Evolutionary conservation across 2,888 invertebrate species (phyloP), one percentile per base, ranked within the genome.

Genomic region (Hypolimnas misippus): DNA sequence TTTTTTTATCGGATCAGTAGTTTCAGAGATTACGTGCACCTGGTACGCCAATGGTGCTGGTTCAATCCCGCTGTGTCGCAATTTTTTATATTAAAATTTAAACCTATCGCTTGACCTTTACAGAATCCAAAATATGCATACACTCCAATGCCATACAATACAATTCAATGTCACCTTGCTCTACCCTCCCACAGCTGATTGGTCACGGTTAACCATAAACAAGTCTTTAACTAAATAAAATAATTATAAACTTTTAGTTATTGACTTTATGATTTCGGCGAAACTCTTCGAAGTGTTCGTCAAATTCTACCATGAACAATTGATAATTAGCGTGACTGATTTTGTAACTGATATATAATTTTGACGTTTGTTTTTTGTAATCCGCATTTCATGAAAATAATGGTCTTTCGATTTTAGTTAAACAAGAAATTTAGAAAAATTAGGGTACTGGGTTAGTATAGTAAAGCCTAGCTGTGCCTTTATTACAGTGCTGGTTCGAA

Each of bases 131-230:
- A 35, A 52, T 52, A 19, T 31, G 16, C 12, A 33, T 31, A 31
- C 3, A 10, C 21, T 46, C n/a, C 46, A 46, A 44, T 44, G 44
- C 17, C 17, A 19, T 17, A 19, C 10, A 14, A 17, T 25, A 29
- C 29, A 29, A 29, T 7, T 8, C 55, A 65, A 65, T 58, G 65
- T 65, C 65, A 65, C 65, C 65, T 65, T 65, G 57, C 50, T 44
- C 50, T 52, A 62, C 49, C 57, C 65, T 65, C 65, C 65, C 58
- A 65, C 65, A 46, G 46, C 4, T n/a, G 46, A 21, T 46, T 21
- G 46, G 46, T 46, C 46, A 46, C 46, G 46, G 46, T n/a, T 1
- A 21, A 21, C 12, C n/a, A 46, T 21, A 46, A 46, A 46, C 0
- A n/a, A 25, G n/a, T 25, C 4, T 46, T 46, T 40, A 12, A 40